Conservation (phyloP, 2,888 invertebrate species). For the Bellardia pandia region DNA sequence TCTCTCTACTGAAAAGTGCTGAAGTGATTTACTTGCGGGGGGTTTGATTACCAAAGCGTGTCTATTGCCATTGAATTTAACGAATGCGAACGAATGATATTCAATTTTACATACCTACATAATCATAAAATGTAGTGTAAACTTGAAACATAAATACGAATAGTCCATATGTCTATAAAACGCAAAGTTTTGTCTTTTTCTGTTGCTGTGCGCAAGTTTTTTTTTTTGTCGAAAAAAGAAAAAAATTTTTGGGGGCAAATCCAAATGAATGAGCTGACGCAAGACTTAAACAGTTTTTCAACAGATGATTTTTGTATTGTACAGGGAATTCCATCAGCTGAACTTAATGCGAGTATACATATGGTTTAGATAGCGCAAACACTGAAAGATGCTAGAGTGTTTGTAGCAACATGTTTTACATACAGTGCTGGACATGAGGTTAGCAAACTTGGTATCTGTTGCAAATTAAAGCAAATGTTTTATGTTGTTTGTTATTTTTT, state of each 20-base stretch:
- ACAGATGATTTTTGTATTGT: conserved; percentile 51
- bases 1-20: background rate
- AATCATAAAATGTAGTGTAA: background rate
- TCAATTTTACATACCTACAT: background rate
- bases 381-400: background rate
- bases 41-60: background rate
- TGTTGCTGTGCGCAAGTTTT: conserved; percentile 46
- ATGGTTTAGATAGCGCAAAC: background rate
- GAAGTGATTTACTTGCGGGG: background rate
- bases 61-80: background rate
- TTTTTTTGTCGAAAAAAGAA: conserved; percentile 10
- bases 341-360: background rate
- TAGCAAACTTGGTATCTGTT: too few species aligned
- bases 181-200: background rate
- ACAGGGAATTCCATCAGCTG: conserved; percentile 17
- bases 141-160: conserved; percentile 8
- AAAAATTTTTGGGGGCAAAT: conserved; percentile 49
- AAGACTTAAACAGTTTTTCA: conserved; percentile 76
- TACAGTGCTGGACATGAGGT: too few species aligned
- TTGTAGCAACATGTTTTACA: conserved; percentile 24
- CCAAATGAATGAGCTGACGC: conserved; percentile 76
- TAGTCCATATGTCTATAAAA: background rate
- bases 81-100: background rate
- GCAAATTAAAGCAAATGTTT: too few species aligned
- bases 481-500: too few species aligned